Percentiles rank a stretch among this genome's conserved stretches.
These are phyloP conservation scores for Syrrhaptes paradoxus DNA, from an alignment of 2,113 vertebrate species.

Conservation along the genomic window DNA sequence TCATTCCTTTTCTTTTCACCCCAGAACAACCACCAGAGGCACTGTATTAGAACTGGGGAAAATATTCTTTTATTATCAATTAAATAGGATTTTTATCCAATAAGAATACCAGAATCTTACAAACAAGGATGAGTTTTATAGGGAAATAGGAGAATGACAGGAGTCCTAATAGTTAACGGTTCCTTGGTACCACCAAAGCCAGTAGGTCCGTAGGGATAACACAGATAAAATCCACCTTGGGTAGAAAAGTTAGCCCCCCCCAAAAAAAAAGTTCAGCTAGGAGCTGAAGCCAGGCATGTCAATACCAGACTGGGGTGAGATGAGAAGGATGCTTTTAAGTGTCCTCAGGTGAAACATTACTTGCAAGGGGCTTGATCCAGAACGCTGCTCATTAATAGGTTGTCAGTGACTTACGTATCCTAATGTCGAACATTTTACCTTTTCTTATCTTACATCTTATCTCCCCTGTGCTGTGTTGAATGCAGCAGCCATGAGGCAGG, in stretches of 20 bases:
- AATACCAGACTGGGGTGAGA: background rate
- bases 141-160: background rate
- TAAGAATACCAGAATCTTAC: background rate
- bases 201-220: background rate
- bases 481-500: background rate
- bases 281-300: background rate
- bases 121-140: background rate
- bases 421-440: background rate
- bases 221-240: background rate
- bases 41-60: background rate
- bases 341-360: background rate
- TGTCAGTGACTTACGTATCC: background rate
- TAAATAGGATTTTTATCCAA: background rate
- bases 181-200: background rate
- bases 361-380: background rate
- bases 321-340: background rate
- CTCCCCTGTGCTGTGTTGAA: background rate
- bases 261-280: background rate
- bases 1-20: background rate
- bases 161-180: background rate
- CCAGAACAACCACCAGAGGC: background rate
- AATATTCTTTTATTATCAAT: background rate
- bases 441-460: background rate
- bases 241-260: background rate
- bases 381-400: accelerated